phyloP scores from a whole-genome alignment of 1,140 invertebrate genomes.

The Orchesella cincta region DNA sequence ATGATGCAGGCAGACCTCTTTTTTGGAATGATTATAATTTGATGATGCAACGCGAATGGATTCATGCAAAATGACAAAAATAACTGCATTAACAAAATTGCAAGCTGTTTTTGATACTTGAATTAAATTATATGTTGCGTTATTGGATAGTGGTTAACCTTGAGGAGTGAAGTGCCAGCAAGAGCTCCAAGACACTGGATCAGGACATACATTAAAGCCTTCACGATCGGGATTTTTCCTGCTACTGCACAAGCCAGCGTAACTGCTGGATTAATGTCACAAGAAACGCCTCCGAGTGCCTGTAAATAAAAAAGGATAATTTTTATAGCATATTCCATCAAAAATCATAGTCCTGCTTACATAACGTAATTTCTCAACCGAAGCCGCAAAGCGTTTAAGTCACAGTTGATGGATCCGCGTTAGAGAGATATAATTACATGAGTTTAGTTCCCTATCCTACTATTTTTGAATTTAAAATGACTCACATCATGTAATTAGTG shows the following conservation, averaged over 20 bases:
- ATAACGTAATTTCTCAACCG: no score
- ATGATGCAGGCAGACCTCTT: no score
- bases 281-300: conserved; percentile 39
- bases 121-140: background rate
- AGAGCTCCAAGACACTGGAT: conserved; percentile 78
- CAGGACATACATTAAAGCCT: conserved; percentile 73
- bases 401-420: no score
- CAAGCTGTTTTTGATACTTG: background rate
- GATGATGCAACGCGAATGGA: background rate
- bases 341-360: no score
- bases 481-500: no score
- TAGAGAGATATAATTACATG: no score
- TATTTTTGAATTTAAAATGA: no score
- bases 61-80: background rate
- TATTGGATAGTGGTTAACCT: conserved; percentile 58
- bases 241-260: conserved; percentile 76
- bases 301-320: conserved; percentile 32
- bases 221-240: conserved; percentile 74
- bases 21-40: background rate
- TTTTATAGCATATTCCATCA: no score
- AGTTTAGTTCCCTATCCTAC: no score
- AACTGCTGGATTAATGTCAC: conserved; percentile 67
- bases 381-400: no score
- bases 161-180: conserved; percentile 71
- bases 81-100: background rate